Base-by-base conservation (phyloP, 2,888 invertebrate species). In the Tubulanus polymorphus region DNA sequence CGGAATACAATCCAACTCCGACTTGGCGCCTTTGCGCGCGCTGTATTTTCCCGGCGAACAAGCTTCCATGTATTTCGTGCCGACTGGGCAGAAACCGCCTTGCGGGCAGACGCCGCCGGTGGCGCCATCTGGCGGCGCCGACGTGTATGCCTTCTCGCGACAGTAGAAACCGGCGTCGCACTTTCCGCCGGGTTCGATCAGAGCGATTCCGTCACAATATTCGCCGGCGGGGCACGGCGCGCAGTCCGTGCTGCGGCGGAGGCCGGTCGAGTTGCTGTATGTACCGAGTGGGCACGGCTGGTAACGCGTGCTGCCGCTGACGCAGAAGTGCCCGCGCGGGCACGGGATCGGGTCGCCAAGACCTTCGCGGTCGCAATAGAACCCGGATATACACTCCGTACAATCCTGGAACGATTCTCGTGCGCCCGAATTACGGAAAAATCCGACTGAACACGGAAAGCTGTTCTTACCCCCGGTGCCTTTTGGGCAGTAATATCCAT, bases 151-250 rank as follows among this genome's bases (percentile, higher is more conserved):
- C 53, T 71, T 72, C 55, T 74, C 73, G 53, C 72, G 30, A 56
- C 76, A 76, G 56, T 69, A 73, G 56, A 73, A 73, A 3, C 72
- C 73, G 28, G 70, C 64, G 62, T 73, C 73, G 62, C 73, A 73
- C 2, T 73, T 64, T 51, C 69, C 75, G 25, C 74, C 69, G 0
- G 76, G 74, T 35, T 58, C 63, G 15, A 73, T 75, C 6, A 66
- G 57, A 6, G 75, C 76, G 15, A 76, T 71, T 8, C 75, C 75
- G 63, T 75, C 75, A 62, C 76, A 76, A 62, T 76, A 76, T 47
- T 71, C 67, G 3, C 76, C 76, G 23, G 74, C 76, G 8, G 76
- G 75, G 48, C 76, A 76, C 0, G 75, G 75, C 12, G 74, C 72
- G 54, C 76, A 76, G 55, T 75, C 74, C n/a, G 71, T 69, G 49